Evolutionary conservation across 2,797 vertebrate genomes (phyloP).

Genomic region (Sternotherus odoratus): DNA sequence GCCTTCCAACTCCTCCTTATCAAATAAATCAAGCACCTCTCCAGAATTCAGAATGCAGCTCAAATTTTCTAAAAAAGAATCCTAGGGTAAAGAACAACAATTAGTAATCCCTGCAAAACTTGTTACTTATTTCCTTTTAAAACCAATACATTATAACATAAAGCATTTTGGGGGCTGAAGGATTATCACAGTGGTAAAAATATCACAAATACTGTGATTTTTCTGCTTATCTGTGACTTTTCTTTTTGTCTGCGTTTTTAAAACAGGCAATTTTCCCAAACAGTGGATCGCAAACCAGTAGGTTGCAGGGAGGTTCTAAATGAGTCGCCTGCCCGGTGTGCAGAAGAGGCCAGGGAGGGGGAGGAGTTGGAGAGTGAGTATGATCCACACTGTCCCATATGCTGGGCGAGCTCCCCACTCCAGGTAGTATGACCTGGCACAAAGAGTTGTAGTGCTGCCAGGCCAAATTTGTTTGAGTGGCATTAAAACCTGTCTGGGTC

Average conservation of each 20-base stretch:
- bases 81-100: slow-evolving; percentile 48
- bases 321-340: not conserved
- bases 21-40: slow-evolving; percentile 68
- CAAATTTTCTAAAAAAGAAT: slow-evolving; percentile 70
- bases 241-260: not conserved
- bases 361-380: not conserved
- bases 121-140: not conserved
- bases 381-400: not conserved
- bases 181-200: not conserved
- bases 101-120: not conserved
- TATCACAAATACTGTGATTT: not conserved
- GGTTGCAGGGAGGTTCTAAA: not conserved
- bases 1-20: slow-evolving; percentile 72
- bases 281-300: not conserved
- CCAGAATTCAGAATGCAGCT: slow-evolving; percentile 68
- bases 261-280: not conserved
- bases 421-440: not conserved
- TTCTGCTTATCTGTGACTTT: not conserved
- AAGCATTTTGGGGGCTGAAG: not conserved
- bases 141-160: not conserved
- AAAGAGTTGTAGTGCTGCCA: not conserved
- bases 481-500: not conserved
- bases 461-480: not conserved
- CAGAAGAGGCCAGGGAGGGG: not conserved
- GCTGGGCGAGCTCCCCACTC: too few species aligned